Percentiles rank a stretch among this genome's conserved stretches.
phyloP scores from a whole-genome alignment of 2,797 vertebrate genomes.

The Enteromius paludinosus region DNA sequence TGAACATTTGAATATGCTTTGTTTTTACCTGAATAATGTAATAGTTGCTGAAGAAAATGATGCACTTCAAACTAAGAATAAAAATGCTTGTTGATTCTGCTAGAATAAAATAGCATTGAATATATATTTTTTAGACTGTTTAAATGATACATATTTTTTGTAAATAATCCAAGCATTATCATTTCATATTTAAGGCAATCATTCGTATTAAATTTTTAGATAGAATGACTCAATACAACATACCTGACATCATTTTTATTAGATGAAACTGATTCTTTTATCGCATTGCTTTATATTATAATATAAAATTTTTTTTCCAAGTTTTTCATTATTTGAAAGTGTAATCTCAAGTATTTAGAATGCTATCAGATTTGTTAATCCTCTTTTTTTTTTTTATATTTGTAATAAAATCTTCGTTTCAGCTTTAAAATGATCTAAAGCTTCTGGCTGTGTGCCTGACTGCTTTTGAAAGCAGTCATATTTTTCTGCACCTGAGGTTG shows the following conservation, averaged over 20 bases:
- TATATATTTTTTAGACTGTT: background rate
- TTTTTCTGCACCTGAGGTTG: constrained; percentile 19
- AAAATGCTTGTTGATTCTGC: background rate
- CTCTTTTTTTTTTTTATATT: background rate
- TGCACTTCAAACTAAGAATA: background rate
- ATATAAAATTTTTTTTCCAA: background rate
- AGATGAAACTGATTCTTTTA: background rate
- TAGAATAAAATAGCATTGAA: background rate
- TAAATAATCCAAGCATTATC: background rate
- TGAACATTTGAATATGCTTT: background rate
- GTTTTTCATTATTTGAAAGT: background rate
- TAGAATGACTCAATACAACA: background rate
- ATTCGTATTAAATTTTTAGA: background rate
- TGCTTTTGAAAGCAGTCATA: background rate
- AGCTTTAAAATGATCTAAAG: constrained; percentile 11
- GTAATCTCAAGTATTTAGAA: background rate
- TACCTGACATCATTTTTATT: background rate
- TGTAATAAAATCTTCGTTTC: background rate
- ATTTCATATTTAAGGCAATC: background rate
- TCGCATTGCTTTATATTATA: background rate
- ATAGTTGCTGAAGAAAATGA: no score
- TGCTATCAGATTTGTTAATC: background rate
- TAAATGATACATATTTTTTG: background rate
- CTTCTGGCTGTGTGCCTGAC: background rate
- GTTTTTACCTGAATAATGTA: background rate